Evolutionary conservation across 2,888 invertebrate species (phyloP).

Genomic region (Epinotia brunnichana): DNA sequence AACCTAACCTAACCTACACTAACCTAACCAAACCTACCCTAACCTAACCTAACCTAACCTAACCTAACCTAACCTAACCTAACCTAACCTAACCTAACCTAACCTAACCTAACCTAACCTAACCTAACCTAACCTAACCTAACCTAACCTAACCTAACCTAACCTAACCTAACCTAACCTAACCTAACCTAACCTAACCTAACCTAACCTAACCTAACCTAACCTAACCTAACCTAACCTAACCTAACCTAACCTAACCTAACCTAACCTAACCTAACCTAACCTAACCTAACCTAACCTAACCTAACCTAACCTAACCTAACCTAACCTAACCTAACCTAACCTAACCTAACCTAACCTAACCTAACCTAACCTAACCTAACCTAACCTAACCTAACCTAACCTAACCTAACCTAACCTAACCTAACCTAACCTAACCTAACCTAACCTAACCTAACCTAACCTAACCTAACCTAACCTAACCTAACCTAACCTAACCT

Average conservation of each 20-base stretch:
- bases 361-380: conserved; percentile 46
- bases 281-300: conserved; percentile 46
- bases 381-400: conserved; percentile 41
- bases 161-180: conserved; percentile 47
- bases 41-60: conserved; percentile 31
- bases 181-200: conserved; percentile 47
- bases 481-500: conserved; percentile 45
- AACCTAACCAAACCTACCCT: no score
- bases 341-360: conserved; percentile 46
- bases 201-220: conserved; percentile 44
- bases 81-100: conserved; percentile 33
- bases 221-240: conserved; percentile 43
- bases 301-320: conserved; percentile 47
- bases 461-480: conserved; percentile 44
- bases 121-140: conserved; percentile 23
- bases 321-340: conserved; percentile 49
- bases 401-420: conserved; percentile 46
- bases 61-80: conserved; percentile 34
- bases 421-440: conserved; percentile 46
- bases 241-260: conserved; percentile 48
- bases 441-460: conserved; percentile 47
- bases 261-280: conserved; percentile 47
- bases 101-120: conserved; percentile 34
- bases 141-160: conserved; percentile 45
- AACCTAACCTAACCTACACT: no score